A percentile compares a stretch with the other conserved stretches of the same genome.
phyloP scores from a whole-genome alignment of 2,888 invertebrate genomes.

The Bugula neritina region DNA sequence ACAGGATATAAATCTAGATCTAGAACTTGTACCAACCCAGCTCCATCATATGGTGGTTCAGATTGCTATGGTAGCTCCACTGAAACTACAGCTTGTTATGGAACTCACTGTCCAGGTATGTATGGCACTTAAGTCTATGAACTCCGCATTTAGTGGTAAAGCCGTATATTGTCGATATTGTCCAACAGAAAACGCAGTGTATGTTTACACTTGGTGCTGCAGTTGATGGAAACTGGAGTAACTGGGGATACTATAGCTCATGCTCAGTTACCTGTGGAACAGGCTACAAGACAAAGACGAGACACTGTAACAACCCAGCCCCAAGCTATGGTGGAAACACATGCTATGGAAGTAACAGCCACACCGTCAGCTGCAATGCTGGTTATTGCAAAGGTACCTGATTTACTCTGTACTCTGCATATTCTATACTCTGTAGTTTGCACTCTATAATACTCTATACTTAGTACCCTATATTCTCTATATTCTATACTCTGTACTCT shows the following conservation, averaged over 20 bases:
- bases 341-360: conserved; percentile 38
- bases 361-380: not conserved
- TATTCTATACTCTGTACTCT: too few species aligned
- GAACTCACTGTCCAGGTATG: not conserved
- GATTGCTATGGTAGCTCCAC: conserved; percentile 36
- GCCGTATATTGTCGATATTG: too few species aligned
- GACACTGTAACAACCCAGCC: conserved; percentile 41
- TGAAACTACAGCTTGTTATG: not conserved
- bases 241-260: conserved; percentile 33
- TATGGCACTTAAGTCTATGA: too few species aligned
- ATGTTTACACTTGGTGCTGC: too few species aligned
- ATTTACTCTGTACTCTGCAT: too few species aligned
- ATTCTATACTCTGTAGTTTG: too few species aligned
- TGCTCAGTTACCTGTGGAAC: conserved; percentile 42
- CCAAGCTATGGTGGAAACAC: conserved; percentile 42
- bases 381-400: not conserved
- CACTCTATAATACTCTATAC: too few species aligned
- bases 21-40: conserved; percentile 41
- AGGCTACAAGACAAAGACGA: conserved; percentile 36
- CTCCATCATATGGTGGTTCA: conserved; percentile 42
- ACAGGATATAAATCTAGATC: conserved; percentile 36
- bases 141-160: too few species aligned
- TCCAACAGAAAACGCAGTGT: too few species aligned
- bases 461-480: too few species aligned
- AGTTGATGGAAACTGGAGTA: not conserved